phyloP scores from a whole-genome alignment of 2,888 invertebrate genomes.

The Torymus aiolomorphi region DNA sequence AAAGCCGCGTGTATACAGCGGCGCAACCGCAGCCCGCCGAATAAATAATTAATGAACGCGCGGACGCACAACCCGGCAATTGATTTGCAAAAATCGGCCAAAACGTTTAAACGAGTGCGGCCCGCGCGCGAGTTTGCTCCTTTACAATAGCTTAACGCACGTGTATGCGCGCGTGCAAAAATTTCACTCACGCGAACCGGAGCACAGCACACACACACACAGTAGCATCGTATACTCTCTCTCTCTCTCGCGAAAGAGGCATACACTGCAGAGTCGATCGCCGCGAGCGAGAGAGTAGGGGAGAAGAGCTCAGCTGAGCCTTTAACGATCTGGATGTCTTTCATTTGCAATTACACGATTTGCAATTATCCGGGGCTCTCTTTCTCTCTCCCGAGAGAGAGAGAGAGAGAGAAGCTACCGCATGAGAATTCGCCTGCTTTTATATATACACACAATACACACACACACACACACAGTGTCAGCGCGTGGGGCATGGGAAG shows the following conservation, averaged over 20 bases:
- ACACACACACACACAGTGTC: slow-evolving; percentile 11
- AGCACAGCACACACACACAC: no score
- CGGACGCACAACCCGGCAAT: neutral
- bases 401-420: neutral
- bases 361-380: slow-evolving; percentile 46
- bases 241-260: no score
- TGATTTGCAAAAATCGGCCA: slow-evolving; percentile 29
- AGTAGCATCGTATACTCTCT: no score
- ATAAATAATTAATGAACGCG: slow-evolving; percentile 42
- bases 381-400: no score
- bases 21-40: neutral
- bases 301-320: slow-evolving; percentile 36
- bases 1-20: neutral
- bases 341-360: slow-evolving; percentile 63
- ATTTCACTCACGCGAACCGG: no score
- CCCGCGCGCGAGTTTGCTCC: neutral
- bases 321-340: slow-evolving; percentile 64
- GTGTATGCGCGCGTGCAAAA: neutral
- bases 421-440: neutral
- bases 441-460: neutral
- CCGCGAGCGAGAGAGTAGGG: neutral
- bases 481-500: slow-evolving; percentile 11
- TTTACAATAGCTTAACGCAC: slow-evolving; percentile 29
- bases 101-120: slow-evolving; percentile 26
- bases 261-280: neutral